Evolutionary conservation across 2,888 invertebrate species (phyloP), one percentile per base, ranked within the genome.

Genomic region (Campoplex nolae): DNA sequence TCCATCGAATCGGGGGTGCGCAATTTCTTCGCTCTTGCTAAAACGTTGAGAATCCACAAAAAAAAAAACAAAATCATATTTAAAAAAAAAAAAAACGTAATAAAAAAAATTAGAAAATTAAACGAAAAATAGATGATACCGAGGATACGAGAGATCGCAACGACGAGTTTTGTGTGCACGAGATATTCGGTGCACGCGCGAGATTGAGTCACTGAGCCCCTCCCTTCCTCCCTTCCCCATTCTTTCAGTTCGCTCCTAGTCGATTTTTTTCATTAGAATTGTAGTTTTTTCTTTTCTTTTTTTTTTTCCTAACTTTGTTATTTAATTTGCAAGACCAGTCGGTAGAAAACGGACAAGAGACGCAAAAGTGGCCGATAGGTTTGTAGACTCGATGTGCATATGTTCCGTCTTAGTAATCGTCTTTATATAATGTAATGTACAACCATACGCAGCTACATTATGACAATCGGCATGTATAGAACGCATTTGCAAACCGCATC

Each of bases 371-470:
- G 62, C 62, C 62, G 62, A 32, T 32, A 62, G 32, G 13, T 62
- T 62, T 32, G 11, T 11, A 58, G 13, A 32, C 58, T 58, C 58
- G 23, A 3, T 28, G 58, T 58, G 58, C 28, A 58, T 4, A 28
- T 58, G 3, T 9, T 42, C 42, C 42, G 42, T 42, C 42, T 42
- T 42, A 87, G 90, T 91, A 89, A 90, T 92, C 92, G 90, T 93
- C 92, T 92, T 92, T 92, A 92, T 92, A 92, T 92, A 91, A 92
- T 92, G 92, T 93, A 93, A 93, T 93, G 92, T 93, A 93, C 92
- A 93, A 93, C n/a, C n/a, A n/a, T 92, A 92, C 92, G 92, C 91
- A 92, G 90, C 92, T 93, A 93, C 92, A 92, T 93, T 92, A 92
- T 92, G 91, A 92, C 90, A 90, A 92, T 91, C 91, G 90, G 90